Conservation (phyloP, 2,113 vertebrate species). For the Danionella cerebrum region DNA sequence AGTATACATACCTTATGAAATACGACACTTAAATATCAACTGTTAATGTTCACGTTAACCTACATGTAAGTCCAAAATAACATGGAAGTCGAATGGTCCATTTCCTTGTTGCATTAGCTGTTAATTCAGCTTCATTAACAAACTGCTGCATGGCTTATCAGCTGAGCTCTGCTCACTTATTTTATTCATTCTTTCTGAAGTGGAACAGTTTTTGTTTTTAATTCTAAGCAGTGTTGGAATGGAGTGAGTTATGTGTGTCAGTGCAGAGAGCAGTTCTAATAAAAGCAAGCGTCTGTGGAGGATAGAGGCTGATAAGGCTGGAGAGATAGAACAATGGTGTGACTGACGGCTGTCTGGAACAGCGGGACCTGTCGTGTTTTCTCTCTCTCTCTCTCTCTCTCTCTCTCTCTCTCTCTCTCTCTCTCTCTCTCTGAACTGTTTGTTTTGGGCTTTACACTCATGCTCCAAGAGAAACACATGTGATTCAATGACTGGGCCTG, state of each 20-base stretch:
- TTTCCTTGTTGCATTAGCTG: not conserved
- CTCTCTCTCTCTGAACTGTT: too few relatives aligned
- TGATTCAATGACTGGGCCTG: constrained; percentile 50
- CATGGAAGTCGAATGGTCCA: not conserved
- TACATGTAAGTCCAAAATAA: not conserved
- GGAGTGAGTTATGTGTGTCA: constrained; percentile 1
- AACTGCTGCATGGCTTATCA: not conserved
- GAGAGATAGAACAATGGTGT: constrained; percentile 13
- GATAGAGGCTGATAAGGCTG: constrained; percentile 31
- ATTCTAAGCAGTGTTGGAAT: not conserved
- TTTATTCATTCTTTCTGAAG: constrained; percentile 1
- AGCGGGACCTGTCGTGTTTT: not conserved
- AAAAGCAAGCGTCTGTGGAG: constrained; percentile 40
- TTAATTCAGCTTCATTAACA: not conserved
- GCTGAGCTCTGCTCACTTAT: not conserved
- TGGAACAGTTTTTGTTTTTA: constrained; percentile 10
- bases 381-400: too few relatives aligned
- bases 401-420: too few relatives aligned
- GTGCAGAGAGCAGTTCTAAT: constrained; percentile 25
- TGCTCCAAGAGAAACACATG: constrained; percentile 38
- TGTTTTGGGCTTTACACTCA: too few relatives aligned
- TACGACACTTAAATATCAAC: not conserved
- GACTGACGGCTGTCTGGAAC: constrained; percentile 20
- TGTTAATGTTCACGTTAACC: not conserved
- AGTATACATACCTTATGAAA: constrained; percentile 50